Conservation (phyloP, 2,113 vertebrate genomes). For the Arizona elegans region DNA sequence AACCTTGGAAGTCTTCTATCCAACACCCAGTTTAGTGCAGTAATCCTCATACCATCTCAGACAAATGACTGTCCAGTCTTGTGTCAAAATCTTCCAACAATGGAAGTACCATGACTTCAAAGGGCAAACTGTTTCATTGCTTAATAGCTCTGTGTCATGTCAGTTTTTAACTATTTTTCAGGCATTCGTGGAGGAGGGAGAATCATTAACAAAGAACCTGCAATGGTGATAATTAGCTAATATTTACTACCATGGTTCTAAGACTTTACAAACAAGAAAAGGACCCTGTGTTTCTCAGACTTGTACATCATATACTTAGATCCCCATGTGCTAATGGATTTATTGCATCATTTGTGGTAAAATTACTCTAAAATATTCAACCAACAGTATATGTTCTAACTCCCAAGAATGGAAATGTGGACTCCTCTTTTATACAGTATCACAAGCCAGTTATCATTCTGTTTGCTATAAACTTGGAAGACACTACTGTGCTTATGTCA, state of each 20-base stretch:
- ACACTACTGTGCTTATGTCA: not conserved
- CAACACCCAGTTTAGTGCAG: not conserved
- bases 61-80: not conserved
- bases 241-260: not conserved
- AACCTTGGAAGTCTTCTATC: not conserved
- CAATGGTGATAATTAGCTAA: not conserved
- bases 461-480: not conserved
- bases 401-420: not conserved
- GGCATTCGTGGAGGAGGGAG: not conserved
- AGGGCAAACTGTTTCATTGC: not conserved
- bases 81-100: not conserved
- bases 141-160: not conserved
- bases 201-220: not conserved
- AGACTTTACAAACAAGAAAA: not conserved
- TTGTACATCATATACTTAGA: not conserved
- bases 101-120: not conserved
- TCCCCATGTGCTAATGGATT: not conserved
- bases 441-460: not conserved
- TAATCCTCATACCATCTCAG: not conserved
- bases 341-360: not conserved
- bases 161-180: slow-evolving; percentile 10
- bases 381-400: not conserved
- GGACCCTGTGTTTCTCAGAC: not conserved
- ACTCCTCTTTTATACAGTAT: not conserved
- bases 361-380: not conserved